These are phyloP conservation scores for Crambe crambe DNA, from an alignment of 37 sponge, comb jelly and placozoan genomes.

Conservation along the genomic window DNA sequence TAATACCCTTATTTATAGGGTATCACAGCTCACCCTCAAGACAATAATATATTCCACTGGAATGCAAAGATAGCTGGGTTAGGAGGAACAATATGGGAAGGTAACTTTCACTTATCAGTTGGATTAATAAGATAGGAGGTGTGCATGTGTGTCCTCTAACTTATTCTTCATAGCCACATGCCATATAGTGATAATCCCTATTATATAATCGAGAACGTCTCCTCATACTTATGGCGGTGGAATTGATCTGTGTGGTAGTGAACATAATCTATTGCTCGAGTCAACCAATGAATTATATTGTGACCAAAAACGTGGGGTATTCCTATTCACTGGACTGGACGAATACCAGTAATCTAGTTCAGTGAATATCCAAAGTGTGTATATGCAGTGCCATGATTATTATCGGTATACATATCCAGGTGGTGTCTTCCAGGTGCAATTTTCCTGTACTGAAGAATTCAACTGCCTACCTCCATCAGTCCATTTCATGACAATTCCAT, in stretches of 20 bases:
- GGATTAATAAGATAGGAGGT: too few species aligned
- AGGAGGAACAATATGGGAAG: conserved; percentile 79
- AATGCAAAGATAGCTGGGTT: conserved; percentile 56
- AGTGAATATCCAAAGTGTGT: neutral
- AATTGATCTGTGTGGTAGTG: too few species aligned
- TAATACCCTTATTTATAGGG: conserved; percentile 46
- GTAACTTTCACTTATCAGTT: conserved; percentile 40
- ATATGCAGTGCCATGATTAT: neutral
- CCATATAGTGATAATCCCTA: too few species aligned
- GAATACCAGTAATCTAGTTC: neutral
- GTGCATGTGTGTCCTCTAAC: too few species aligned
- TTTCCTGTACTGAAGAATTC: conserved; percentile 68
- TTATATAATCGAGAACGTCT: too few species aligned
- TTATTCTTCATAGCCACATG: too few species aligned
- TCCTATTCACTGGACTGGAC: too few species aligned
- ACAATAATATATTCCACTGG: conserved; percentile 68
- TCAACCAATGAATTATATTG: too few species aligned
- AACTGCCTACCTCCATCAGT: conserved; percentile 69
- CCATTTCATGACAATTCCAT: conserved; percentile 86
- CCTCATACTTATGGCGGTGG: too few species aligned
- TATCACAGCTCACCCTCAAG: conserved; percentile 44
- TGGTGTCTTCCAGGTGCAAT: conserved; percentile 60
- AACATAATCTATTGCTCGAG: too few species aligned
- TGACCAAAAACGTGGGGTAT: too few species aligned
- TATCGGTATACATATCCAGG: conserved; percentile 14